Conservation (phyloP, 2,113 vertebrate species). For the Siphamia tubifer region DNA sequence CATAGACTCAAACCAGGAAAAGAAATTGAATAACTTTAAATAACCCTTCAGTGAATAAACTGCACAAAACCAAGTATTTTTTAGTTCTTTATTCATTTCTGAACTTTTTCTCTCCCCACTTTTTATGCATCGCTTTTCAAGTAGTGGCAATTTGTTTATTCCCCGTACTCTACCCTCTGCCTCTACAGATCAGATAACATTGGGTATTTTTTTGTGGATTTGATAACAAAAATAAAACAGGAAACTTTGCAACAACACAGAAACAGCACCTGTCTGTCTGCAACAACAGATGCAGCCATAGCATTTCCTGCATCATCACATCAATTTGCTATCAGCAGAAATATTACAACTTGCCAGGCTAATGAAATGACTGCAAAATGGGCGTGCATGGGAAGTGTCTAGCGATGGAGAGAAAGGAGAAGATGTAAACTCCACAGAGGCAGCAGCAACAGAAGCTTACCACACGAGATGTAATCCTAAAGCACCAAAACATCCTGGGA, state of each 20-base stretch:
- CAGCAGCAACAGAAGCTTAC: constrained; percentile 23
- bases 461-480: constrained; percentile 48
- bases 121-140: no score
- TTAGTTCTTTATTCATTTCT: no score
- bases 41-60: no score
- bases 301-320: constrained; percentile 34
- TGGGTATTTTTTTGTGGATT: no score
- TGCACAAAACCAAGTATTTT: no score
- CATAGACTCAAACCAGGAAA: no score
- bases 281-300: constrained; percentile 1
- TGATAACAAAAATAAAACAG: constrained; percentile 6
- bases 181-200: no score
- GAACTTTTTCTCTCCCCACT: no score
- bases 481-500: constrained; percentile 21
- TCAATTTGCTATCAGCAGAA: constrained; percentile 39
- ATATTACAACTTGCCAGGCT: constrained; percentile 38
- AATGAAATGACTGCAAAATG: constrained; percentile 50
- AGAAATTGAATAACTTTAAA: no score
- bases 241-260: background rate
- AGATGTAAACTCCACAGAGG: background rate
- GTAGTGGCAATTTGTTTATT: no score
- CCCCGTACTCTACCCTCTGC: no score
- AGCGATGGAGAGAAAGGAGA: background rate
- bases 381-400: constrained; percentile 16
- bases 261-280: background rate